These are phyloP conservation scores for Corvus moneduloides DNA, from an alignment of 2,113 vertebrate species.

Conservation along the genomic window DNA sequence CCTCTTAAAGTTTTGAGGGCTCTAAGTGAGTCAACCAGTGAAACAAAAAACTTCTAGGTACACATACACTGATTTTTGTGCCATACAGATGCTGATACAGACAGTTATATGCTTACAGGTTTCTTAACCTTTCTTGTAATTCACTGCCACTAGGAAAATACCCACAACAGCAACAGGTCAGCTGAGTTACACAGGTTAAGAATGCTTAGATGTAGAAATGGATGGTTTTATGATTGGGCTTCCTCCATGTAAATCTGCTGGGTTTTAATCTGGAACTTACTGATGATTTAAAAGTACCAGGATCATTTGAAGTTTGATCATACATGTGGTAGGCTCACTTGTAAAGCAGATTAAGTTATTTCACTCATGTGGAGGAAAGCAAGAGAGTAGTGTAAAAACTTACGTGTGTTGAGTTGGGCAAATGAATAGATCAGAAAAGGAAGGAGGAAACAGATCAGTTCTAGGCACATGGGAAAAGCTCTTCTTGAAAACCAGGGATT, in stretches of 20 bases:
- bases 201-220: neutral
- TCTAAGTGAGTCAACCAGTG: neutral
- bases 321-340: neutral
- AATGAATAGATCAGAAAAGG: neutral
- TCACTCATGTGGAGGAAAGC: neutral
- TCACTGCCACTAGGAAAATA: neutral
- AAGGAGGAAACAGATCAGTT: neutral
- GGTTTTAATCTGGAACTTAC: neutral
- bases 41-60: neutral
- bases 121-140: neutral
- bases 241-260: neutral
- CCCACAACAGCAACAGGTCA: neutral
- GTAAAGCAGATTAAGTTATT: neutral
- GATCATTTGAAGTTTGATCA: neutral
- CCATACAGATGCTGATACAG: neutral
- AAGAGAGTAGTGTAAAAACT: neutral
- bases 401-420: accelerated
- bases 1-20: neutral
- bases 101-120: neutral
- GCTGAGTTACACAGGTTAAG: neutral
- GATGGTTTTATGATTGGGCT: neutral
- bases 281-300: neutral
- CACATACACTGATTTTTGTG: neutral
- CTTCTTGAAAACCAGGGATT: neutral
- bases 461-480: neutral